Base-by-base conservation (phyloP, 2,797 vertebrate genomes). In the Taeniopygia guttata region DNA sequence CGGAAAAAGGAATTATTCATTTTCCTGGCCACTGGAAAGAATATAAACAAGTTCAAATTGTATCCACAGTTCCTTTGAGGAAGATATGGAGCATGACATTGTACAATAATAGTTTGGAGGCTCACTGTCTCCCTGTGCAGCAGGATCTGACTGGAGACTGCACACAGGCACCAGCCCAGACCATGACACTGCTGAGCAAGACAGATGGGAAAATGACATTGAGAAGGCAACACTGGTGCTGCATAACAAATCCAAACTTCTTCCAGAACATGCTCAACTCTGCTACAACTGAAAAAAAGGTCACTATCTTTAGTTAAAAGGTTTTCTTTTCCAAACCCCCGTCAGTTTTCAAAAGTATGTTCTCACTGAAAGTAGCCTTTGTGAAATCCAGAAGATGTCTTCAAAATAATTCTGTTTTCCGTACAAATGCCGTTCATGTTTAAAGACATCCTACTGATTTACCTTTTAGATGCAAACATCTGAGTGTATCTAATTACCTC, bases 141-240 rank as follows among this genome's bases (percentile, higher is more conserved):
- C 59, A 38, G 38, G 76, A 74, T 72, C 91, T 91, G 89, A 68
- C 67, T 93, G 90, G 62, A 58, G 72, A 62, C 59, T 83, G 85
- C 86, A 74, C 90, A 56, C 75, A 30, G 25, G 48, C 80, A 88
- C 42, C 95, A 94, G 89, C 80, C 6, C 11, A 88, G 89, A 63
- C 84, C 64, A 63, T 80, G 66, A 88, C 91, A 63, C 93, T 85
- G 87, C 90, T 91, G 85, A 92, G 89, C 78, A 87, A 92, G 87
- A 64, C 95, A 95, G 93, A 93, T 94, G 93, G 86, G 84, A 49
- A 87, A 80, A 85, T 92, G 93, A 96, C 95, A 94, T 85, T 94
- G 93, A 90, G 88, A 90, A 89, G 78, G 84, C 87, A 94, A 49
- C 25, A 5, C 72, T 93, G 11, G 1, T 93, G 75, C 88, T 90